phyloP scores from a whole-genome alignment of 2,888 invertebrate species.

The Adelognathus sp. region DNA sequence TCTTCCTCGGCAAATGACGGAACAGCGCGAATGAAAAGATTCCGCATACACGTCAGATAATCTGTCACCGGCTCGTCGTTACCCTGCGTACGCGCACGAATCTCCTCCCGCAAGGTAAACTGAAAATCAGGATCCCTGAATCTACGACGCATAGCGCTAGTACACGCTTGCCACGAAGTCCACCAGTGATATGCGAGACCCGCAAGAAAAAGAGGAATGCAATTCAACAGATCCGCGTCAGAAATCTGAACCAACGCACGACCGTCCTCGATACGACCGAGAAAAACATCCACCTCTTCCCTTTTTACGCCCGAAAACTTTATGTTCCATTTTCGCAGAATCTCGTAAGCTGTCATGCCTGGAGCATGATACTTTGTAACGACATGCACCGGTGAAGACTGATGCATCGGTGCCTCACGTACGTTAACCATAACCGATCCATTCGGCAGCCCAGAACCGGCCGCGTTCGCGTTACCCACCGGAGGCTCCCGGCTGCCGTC shows the following conservation, averaged over 20 bases:
- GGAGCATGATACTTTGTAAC: neutral
- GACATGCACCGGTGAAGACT: constrained; percentile 16
- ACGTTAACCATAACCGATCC: no score
- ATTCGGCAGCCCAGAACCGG: no score
- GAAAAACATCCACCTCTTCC: neutral
- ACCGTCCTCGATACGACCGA: neutral
- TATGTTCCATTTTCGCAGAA: neutral
- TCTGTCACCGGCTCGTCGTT: neutral
- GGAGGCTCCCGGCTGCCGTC: no score
- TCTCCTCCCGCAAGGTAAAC: neutral
- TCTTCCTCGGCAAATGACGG: neutral
- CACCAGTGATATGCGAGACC: neutral
- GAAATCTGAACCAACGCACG: neutral
- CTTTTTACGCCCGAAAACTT: neutral
- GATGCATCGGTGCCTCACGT: neutral
- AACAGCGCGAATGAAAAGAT: neutral
- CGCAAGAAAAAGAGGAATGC: neutral
- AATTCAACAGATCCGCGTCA: neutral
- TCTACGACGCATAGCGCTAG: neutral
- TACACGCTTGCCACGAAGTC: neutral
- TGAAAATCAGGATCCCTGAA: neutral
- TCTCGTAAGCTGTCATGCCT: neutral
- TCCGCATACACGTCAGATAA: neutral
- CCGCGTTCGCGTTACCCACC: no score
- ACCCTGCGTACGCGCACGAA: constrained; percentile 2